These are phyloP conservation scores for Emydura subglobosa DNA, from an alignment of 2,113 vertebrate genomes.

Conservation along the genomic window DNA sequence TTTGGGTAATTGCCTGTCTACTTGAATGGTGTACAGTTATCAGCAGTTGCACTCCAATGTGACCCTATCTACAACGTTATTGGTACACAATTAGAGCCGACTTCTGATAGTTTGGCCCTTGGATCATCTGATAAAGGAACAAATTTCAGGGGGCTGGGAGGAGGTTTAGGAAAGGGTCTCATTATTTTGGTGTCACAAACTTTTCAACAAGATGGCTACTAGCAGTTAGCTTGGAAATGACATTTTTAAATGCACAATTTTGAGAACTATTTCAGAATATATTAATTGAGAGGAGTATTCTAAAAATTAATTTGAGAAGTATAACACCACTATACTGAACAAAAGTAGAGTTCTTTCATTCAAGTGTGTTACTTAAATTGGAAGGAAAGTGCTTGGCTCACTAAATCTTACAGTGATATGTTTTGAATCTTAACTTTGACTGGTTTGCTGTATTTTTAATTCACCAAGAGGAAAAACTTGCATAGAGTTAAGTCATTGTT, in stretches of 20 bases:
- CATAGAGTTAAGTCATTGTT: background rate
- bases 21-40: background rate
- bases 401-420: background rate
- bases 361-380: background rate
- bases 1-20: background rate
- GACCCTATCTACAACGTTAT: background rate
- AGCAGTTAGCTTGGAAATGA: background rate
- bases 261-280: background rate
- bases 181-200: background rate
- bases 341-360: background rate
- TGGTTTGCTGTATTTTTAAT: background rate
- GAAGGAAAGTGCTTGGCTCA: fast-evolving
- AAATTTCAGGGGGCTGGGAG: background rate
- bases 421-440: constrained; percentile 8
- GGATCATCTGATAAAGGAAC: background rate
- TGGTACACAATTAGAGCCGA: background rate
- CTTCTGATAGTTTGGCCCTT: background rate
- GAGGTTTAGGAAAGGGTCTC: background rate
- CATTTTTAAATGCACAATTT: background rate
- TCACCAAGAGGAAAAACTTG: background rate
- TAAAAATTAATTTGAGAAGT: background rate
- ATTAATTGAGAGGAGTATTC: background rate
- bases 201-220: background rate
- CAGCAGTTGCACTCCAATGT: background rate
- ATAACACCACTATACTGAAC: background rate